Evolutionary conservation across 2,113 vertebrate species (phyloP), one percentile per base, ranked within the genome.

Genomic region (Turdus rufiventris): DNA sequence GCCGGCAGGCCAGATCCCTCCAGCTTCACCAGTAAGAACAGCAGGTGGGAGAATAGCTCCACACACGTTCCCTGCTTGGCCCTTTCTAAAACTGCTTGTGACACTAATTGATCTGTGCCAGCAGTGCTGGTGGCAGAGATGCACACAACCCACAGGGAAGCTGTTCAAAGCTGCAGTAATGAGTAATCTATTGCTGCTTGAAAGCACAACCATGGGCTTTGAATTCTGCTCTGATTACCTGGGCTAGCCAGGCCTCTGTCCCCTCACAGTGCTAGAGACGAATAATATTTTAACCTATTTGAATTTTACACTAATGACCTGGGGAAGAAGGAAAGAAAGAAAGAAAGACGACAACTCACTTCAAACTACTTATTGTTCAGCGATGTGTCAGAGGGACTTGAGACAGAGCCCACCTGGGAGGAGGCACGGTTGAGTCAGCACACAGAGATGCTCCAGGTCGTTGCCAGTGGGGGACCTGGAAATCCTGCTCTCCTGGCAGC

Each of bases 31-130:
- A 91, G 70, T 16, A 92, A 77, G 72, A 95, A 89, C 94, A 94
- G 91, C 89, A 88, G 89, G 94, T 90, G 91, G 88, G 87, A 96
- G 89, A 88, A 94, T 66, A 88, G 58, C 88, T 93, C 89, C 81
- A 73, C 74, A 89, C 63, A 51, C 13, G 0, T 66, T 73, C 63
- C n/a, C 71, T 36, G 67, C 81, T 78, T 54, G 93, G 77, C 50
- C 93, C 91, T 90, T 42, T 38, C 92, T 79, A 36, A 81, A 89
- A 75, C 42, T 82, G 89, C 77, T 61, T 50, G 87, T 94, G 96
- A 94, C 94, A 94, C 93, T 96, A 92, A 96, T 88, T 96, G 94
- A 96, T 88, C 1, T 0, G 74, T 94, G 91, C 78, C 94, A 85
- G 81, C 8, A n/a, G 89, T 36, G 89, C 83, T 23, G 63, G 91